phyloP scores from a whole-genome alignment of 1,140 invertebrate genomes.

The Chrysopa pallens region DNA sequence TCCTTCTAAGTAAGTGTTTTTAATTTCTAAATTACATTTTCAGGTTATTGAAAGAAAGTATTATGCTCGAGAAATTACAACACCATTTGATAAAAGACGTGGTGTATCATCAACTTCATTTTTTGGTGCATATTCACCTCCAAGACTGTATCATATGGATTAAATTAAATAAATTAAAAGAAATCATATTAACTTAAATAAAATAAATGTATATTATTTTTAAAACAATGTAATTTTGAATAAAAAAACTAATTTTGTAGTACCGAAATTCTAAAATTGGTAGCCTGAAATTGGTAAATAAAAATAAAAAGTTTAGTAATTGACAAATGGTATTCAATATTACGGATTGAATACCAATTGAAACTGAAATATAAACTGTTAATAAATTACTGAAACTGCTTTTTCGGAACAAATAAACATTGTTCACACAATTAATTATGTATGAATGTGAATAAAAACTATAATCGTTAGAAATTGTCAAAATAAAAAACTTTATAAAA shows the following conservation, averaged over 20 bases:
- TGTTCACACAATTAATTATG: too few relatives aligned
- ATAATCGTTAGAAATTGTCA: too few relatives aligned
- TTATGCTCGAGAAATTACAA: constrained; percentile 30
- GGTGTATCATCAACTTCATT: constrained; percentile 20
- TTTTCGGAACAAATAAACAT: too few relatives aligned
- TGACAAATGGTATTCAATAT: too few relatives aligned
- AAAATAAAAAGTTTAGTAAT: too few relatives aligned
- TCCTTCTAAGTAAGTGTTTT: constrained; percentile 4
- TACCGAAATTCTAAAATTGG: too few relatives aligned
- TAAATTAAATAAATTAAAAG: constrained; percentile 11
- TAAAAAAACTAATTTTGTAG: neutral
- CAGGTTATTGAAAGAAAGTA: constrained; percentile 53
- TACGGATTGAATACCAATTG: too few relatives aligned
- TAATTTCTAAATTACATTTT: constrained; percentile 4
- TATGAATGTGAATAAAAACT: too few relatives aligned
- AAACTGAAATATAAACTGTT: too few relatives aligned
- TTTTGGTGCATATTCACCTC: constrained; percentile 26
- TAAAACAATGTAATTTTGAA: neutral
- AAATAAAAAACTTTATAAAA: too few relatives aligned
- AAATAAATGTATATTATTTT: neutral
- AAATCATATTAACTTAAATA: neutral
- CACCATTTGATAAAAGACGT: constrained; percentile 29
- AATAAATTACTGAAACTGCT: too few relatives aligned
- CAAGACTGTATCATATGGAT: constrained; percentile 41
- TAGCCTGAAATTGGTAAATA: too few relatives aligned